Percentiles rank a stretch among this genome's conserved stretches.
Evolutionary conservation across 1,140 invertebrate species (phyloP).

Genomic region (Drosophila sulfurigaster): DNA sequence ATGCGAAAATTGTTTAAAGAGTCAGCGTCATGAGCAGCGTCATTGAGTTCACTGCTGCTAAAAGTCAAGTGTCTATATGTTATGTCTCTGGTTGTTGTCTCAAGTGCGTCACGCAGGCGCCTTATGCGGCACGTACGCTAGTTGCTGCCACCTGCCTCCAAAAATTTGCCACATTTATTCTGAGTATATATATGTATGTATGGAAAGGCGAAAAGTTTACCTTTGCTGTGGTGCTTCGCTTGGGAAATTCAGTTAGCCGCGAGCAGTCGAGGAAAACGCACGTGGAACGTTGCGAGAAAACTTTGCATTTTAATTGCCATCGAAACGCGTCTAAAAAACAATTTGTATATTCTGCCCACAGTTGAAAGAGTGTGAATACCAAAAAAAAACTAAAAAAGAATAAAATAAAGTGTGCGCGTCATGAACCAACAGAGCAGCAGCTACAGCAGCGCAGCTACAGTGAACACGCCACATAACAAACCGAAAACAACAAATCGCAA

Average conservation of each 20-base stretch:
- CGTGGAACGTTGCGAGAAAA: slow-evolving; percentile 43
- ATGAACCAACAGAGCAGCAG: slow-evolving; percentile 55
- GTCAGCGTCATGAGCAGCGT: slow-evolving; percentile 10
- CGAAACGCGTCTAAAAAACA: slow-evolving; percentile 5
- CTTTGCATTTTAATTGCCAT: slow-evolving; percentile 65
- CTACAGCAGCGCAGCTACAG: slow-evolving; percentile 24
- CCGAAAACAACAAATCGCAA: slow-evolving; percentile 24
- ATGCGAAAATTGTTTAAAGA: slow-evolving; percentile 18
- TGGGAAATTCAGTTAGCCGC: slow-evolving; percentile 70
- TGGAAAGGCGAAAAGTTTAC: slow-evolving; percentile 54
- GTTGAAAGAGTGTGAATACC: no score
- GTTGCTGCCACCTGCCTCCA: not conserved
- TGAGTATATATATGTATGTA: slow-evolving; percentile 11
- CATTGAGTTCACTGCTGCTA: not conserved
- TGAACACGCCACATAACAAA: slow-evolving; percentile 15
- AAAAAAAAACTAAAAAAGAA: not conserved
- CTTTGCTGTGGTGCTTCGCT: slow-evolving; percentile 50
- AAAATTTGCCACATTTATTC: not conserved
- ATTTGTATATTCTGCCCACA: no score
- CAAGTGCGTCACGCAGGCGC: not conserved
- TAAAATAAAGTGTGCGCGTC: slow-evolving; percentile 45
- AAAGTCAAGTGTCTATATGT: slow-evolving; percentile 29
- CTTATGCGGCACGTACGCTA: not conserved
- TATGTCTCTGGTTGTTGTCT: slow-evolving; percentile 1
- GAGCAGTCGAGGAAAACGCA: slow-evolving; percentile 57